These are phyloP conservation scores for Botia almorhae DNA, from an alignment of 2,797 vertebrate species.

Conservation along the genomic window DNA sequence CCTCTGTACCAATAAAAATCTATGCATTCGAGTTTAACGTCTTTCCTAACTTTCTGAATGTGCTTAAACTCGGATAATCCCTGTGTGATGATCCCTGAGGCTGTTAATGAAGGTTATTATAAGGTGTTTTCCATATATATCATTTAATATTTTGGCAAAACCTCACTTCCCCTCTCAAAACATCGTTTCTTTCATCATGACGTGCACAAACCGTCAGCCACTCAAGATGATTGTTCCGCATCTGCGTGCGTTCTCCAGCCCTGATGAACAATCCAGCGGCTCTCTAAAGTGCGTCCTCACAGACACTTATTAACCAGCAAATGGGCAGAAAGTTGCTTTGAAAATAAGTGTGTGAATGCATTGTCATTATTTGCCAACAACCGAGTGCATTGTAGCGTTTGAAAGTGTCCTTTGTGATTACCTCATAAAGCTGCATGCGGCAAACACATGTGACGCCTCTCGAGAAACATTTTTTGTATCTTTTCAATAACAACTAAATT, in stretches of 20 bases:
- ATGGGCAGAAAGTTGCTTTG: background rate
- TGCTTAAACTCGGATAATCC: background rate
- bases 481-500: background rate
- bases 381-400: background rate
- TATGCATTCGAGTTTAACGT: background rate
- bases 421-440: background rate
- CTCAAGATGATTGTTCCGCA: constrained; percentile 1
- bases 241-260: background rate
- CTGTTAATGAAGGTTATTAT: background rate
- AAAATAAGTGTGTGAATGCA: constrained; percentile 4
- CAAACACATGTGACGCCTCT: background rate
- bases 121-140: background rate
- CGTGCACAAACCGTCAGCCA: background rate
- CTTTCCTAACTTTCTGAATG: background rate
- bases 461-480: background rate
- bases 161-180: background rate
- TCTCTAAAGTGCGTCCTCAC: constrained; percentile 5
- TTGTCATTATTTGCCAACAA: constrained; percentile 25
- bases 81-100: background rate
- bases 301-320: background rate
- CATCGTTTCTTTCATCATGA: background rate
- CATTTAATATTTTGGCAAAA: background rate
- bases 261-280: background rate
- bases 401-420: background rate
- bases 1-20: background rate